These are phyloP conservation scores for Diceros bicornis DNA, from an alignment of 2,797 vertebrate genomes.

Conservation along the genomic window DNA sequence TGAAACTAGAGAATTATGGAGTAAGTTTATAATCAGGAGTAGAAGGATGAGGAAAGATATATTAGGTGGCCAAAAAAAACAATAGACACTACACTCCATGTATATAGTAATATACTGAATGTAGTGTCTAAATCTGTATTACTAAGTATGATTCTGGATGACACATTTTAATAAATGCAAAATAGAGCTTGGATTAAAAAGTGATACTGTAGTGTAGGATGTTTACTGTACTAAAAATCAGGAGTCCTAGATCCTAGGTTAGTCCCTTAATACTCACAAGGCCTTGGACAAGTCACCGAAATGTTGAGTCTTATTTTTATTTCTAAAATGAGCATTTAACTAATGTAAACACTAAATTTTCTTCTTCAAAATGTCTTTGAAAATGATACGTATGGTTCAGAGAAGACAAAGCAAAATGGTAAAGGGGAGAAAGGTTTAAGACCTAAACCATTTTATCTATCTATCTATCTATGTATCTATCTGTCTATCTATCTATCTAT, in stretches of 20 bases:
- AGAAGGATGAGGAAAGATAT: not conserved
- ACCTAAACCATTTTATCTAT: not conserved
- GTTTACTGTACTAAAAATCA: not conserved
- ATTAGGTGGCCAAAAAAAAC: not conserved
- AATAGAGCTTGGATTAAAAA: not conserved
- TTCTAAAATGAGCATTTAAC: not conserved
- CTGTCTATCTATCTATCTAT: not conserved
- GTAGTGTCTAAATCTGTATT: not conserved
- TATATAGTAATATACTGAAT: not conserved
- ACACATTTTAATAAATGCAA: conserved; percentile 5
- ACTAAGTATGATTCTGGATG: not conserved
- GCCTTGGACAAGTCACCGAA: not conserved
- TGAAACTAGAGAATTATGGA: not conserved
- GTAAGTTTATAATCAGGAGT: not conserved
- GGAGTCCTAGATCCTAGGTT: not conserved
- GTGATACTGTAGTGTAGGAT: not conserved
- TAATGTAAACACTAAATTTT: not conserved
- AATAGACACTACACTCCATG: not conserved
- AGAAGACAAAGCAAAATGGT: conserved; percentile 36
- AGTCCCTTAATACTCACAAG: not conserved
- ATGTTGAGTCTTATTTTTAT: not conserved
- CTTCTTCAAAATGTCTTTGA: not conserved
- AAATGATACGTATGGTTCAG: not conserved
- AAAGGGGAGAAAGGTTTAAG: not conserved
- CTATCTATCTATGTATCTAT: not conserved